These are phyloP conservation scores for Araneus ventricosus DNA, from an alignment of 1,140 invertebrate species.

Conservation along the genomic window DNA sequence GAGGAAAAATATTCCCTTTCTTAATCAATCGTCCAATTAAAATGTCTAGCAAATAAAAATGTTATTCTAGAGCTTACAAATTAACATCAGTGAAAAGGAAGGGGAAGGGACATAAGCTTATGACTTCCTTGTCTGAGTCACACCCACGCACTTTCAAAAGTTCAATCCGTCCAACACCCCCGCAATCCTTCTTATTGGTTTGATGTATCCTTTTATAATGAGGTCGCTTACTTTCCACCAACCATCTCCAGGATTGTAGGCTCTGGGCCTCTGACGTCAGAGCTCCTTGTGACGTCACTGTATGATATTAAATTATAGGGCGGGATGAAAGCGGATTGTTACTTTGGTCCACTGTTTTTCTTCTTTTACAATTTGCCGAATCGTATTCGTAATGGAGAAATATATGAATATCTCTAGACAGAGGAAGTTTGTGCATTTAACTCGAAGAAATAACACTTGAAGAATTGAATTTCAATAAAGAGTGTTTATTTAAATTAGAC, in stretches of 20 bases:
- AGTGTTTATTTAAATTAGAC: too few species aligned
- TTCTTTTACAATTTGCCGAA: too few species aligned
- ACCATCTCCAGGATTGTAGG: not conserved
- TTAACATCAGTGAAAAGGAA: not conserved
- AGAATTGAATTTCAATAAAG: too few species aligned
- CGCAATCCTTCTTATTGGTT: not conserved
- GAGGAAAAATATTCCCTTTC: not conserved
- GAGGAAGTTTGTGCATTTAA: too few species aligned
- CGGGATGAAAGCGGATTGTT: not conserved
- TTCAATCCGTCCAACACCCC: not conserved
- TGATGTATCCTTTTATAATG: not conserved
- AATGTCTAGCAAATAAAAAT: not conserved
- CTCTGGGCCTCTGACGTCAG: not conserved
- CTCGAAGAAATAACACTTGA: too few species aligned
- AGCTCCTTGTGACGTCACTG: not conserved
- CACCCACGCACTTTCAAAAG: not conserved
- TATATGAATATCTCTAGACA: too few species aligned
- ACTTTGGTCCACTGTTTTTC: too few species aligned
- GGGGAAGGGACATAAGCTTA: not conserved
- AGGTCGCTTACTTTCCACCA: constrained; percentile 9
- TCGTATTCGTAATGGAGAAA: too few species aligned
- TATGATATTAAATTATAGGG: not conserved
- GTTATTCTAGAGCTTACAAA: not conserved
- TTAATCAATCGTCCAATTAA: not conserved
- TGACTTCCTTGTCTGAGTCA: not conserved